Conservation (phyloP, 2,888 invertebrate genomes). For the Oasisia sp. region DNA sequence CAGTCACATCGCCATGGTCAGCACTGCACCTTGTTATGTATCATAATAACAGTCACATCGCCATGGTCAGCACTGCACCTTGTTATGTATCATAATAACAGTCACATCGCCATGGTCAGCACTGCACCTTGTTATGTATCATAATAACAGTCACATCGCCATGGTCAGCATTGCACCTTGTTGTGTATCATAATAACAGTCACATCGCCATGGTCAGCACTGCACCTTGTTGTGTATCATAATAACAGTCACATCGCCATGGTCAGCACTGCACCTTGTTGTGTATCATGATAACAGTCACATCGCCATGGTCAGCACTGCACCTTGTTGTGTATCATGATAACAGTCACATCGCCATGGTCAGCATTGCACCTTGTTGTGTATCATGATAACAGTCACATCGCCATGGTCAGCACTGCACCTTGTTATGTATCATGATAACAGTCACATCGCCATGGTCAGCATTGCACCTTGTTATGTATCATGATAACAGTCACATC, state of each 20-base stretch:
- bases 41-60: slow-evolving; percentile 97
- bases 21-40: slow-evolving; percentile 32
- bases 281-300: slow-evolving; percentile 86
- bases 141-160: slow-evolving; percentile 98
- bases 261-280: slow-evolving; percentile 65
- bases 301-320: slow-evolving; percentile 82
- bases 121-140: neutral
- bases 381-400: slow-evolving; percentile 89
- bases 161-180: slow-evolving; percentile 70
- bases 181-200: slow-evolving; percentile 81
- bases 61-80: slow-evolving; percentile 73
- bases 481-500: slow-evolving; percentile 93
- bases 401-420: slow-evolving; percentile 78
- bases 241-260: slow-evolving; percentile 99
- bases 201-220: slow-evolving; percentile 88
- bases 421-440: slow-evolving; percentile 69
- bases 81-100: slow-evolving; percentile 78
- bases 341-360: slow-evolving; percentile 98
- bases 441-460: slow-evolving; percentile 96
- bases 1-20: slow-evolving; percentile 94
- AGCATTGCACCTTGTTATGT: slow-evolving; percentile 37
- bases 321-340: slow-evolving; percentile 63
- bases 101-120: slow-evolving; percentile 91
- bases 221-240: neutral
- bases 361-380: slow-evolving; percentile 49